phyloP scores from a whole-genome alignment of 92 coral and sea anemone genomes.

The Bergia sp. region DNA sequence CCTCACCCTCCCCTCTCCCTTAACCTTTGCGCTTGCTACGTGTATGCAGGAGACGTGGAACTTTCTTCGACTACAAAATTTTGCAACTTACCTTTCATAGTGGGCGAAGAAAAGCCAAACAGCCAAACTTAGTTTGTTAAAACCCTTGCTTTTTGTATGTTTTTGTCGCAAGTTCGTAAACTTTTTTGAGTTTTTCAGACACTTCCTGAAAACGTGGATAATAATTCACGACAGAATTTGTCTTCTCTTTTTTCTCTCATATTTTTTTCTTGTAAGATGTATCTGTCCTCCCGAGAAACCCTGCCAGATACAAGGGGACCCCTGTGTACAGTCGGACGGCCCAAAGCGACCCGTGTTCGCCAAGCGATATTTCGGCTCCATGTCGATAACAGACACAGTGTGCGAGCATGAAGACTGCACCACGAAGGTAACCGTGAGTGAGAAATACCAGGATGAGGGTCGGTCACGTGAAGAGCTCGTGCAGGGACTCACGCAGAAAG shows the following conservation, averaged over 20 bases:
- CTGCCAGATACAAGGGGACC: conserved; percentile 27
- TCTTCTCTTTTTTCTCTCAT: too few relatives aligned
- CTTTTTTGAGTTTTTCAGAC: not conserved
- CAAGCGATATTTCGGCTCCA: conserved; percentile 58
- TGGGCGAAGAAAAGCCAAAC: too few relatives aligned
- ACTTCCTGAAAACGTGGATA: not conserved
- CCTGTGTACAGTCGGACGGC: conserved; percentile 45
- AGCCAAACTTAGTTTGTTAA: too few relatives aligned
- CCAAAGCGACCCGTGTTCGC: conserved; percentile 56
- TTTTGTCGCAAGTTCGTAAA: too few relatives aligned
- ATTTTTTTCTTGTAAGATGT: not conserved
- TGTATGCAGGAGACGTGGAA: too few relatives aligned
- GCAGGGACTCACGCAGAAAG: conserved; percentile 55
- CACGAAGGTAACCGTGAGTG: conserved; percentile 59
- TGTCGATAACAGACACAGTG: conserved; percentile 60
- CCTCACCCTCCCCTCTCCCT: too few relatives aligned
- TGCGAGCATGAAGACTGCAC: conserved; percentile 54
- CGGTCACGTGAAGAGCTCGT: conserved; percentile 68
- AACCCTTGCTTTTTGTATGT: too few relatives aligned
- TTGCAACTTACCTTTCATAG: too few relatives aligned
- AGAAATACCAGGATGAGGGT: conserved; percentile 59
- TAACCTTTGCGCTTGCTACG: too few relatives aligned
- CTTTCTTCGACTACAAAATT: too few relatives aligned
- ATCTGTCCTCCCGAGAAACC: conserved; percentile 26
- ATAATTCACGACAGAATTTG: not conserved